These are phyloP conservation scores for Natrix natrix DNA, from an alignment of 2,797 vertebrate genomes.

Conservation along the genomic window DNA sequence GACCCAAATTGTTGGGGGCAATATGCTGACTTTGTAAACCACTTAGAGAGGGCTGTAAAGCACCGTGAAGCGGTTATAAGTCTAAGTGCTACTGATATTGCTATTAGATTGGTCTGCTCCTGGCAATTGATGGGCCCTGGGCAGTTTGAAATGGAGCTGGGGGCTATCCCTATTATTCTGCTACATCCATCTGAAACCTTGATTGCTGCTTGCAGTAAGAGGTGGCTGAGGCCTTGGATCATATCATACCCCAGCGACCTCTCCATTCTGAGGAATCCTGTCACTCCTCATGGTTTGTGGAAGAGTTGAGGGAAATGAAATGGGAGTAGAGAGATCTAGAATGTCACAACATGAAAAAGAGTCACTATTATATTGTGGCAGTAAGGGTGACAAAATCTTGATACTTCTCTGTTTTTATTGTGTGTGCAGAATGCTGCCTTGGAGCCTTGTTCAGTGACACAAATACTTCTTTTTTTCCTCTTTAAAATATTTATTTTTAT, in stretches of 20 bases:
- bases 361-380: background rate
- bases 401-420: background rate
- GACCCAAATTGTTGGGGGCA: too few species aligned
- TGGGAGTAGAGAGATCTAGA: background rate
- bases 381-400: background rate
- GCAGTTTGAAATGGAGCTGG: background rate
- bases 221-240: background rate
- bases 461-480: background rate
- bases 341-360: background rate
- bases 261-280: background rate
- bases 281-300: background rate
- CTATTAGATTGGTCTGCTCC: background rate
- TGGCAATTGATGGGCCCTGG: background rate
- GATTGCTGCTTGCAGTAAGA: background rate
- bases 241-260: background rate
- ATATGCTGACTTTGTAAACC: too few species aligned
- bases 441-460: background rate
- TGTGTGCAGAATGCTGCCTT: background rate
- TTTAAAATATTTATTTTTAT: too few species aligned
- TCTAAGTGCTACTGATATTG: too few species aligned
- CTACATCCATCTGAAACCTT: background rate
- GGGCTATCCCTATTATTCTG: background rate
- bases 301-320: background rate
- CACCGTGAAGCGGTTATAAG: too few species aligned
- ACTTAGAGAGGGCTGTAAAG: too few species aligned